These are phyloP conservation scores for Cacatua alba DNA, from an alignment of 2,113 vertebrate genomes.

Conservation along the genomic window DNA sequence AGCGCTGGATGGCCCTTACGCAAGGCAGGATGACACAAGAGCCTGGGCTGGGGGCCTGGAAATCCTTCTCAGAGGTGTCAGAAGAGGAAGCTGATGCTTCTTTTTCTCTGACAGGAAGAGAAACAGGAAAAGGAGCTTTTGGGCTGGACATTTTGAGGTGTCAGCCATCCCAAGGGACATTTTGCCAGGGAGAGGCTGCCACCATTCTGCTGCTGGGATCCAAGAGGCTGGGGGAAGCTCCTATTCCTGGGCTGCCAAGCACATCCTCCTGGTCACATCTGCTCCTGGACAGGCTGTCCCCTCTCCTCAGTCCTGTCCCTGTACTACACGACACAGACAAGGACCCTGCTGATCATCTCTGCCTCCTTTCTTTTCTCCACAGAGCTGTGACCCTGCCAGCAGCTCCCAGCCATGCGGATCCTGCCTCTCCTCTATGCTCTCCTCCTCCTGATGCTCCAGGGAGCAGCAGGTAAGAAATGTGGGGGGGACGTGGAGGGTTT, in stretches of 20 bases:
- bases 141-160: background rate
- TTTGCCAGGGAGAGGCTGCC: background rate
- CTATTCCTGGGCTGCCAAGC: accelerated
- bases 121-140: background rate
- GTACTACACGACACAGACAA: accelerated
- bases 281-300: accelerated
- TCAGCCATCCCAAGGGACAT: background rate
- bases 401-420: background rate
- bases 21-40: conserved; percentile 13
- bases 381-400: background rate
- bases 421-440: conserved; percentile 19
- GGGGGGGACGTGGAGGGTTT: accelerated
- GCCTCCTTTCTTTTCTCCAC: background rate
- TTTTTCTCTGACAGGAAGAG: accelerated
- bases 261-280: background rate
- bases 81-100: background rate
- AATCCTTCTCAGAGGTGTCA: background rate
- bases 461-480: background rate
- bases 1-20: background rate
- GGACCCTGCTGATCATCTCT: background rate
- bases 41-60: background rate
- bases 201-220: background rate
- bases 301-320: background rate
- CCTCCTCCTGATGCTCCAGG: conserved; percentile 23
- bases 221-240: background rate